phyloP scores from a whole-genome alignment of 2,113 vertebrate genomes.

The Otus sunia region DNA sequence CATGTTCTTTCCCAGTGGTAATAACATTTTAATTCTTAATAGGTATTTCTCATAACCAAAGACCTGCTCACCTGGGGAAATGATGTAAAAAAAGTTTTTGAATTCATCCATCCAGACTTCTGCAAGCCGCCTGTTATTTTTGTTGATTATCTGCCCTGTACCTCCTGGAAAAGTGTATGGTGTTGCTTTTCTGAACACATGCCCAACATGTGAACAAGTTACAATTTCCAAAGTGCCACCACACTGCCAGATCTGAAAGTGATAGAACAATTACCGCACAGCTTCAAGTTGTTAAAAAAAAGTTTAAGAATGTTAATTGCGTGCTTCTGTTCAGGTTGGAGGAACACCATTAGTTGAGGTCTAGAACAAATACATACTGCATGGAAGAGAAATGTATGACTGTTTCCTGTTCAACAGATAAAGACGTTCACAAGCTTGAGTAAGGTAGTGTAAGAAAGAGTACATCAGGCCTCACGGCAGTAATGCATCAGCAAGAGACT shows the following conservation, averaged over 20 bases:
- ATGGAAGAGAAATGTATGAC: not conserved
- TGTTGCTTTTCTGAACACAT: constrained; percentile 98
- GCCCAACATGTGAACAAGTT: constrained; percentile 97
- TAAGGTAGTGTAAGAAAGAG: not conserved
- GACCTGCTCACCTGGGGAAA: constrained; percentile 90
- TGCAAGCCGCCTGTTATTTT: constrained; percentile 96
- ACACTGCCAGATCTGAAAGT: constrained; percentile 95
- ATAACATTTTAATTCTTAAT: not conserved
- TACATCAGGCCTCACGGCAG: not conserved
- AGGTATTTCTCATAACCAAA: constrained; percentile 1
- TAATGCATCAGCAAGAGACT: not conserved
- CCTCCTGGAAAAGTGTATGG: constrained; percentile 98
- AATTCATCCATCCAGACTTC: constrained; percentile 99
- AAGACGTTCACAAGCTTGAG: not conserved
- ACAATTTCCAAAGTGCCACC: constrained; percentile 97
- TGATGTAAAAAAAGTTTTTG: constrained; percentile 99
- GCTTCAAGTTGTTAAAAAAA: not conserved
- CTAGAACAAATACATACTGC: not conserved
- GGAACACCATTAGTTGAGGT: not conserved
- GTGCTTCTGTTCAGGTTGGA: not conserved
- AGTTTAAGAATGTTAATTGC: not conserved
- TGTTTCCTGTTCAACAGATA: not conserved
- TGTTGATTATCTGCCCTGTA: constrained; percentile 98
- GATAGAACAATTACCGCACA: not conserved
- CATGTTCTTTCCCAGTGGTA: not conserved